Evolutionary conservation across 2,888 invertebrate species (phyloP), one percentile per base, ranked within the genome.

Genomic region (Chymomyza procnemis): DNA sequence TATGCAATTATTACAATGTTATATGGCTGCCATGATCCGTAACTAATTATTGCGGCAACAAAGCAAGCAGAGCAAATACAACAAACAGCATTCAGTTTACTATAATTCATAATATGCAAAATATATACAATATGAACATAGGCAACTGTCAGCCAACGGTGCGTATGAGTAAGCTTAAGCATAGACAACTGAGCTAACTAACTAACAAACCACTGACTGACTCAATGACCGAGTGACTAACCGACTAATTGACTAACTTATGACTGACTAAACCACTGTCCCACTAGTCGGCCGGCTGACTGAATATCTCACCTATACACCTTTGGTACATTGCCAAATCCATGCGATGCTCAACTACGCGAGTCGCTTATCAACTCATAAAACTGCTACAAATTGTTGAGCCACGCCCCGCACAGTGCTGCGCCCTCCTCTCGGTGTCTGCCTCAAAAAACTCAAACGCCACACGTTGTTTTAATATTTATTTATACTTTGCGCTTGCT

Each of bases 1-100:
- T 48, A 67, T 66, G 62, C 71, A 74, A 72, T 76, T 78, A 78
- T 83, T 81, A 83, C 83, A 86, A 78, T 78, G 77, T 75, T 78
- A 81, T 88, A 78, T 78, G 68, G 75, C 80, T 83, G 86, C 87
- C 89, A 86, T 87, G 86, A 86, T 87, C 86, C 73, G 34, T 73
- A 84, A 80, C 79, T 79, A 80, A 84, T 85, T 72, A 76, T 86
- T 86, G 78, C 79, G 75, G 76, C 79, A 80, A 67, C 52, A 50
- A 30, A 41, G 56, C 63, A 60, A 65, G 60, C 62, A 55, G 46
- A 55, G 64, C 69, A 64, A 73, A 78, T 66, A 66, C 66, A 64
- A 41, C 55, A 46, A 63, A 21, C 22, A 46, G 47, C 48, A 52
- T 9, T 58, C 19, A 52, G 52, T n/a, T 19, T n/a, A 18, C 19